Evolutionary conservation across 2,797 vertebrate genomes (phyloP).

Genomic region (Netta rufina): DNA sequence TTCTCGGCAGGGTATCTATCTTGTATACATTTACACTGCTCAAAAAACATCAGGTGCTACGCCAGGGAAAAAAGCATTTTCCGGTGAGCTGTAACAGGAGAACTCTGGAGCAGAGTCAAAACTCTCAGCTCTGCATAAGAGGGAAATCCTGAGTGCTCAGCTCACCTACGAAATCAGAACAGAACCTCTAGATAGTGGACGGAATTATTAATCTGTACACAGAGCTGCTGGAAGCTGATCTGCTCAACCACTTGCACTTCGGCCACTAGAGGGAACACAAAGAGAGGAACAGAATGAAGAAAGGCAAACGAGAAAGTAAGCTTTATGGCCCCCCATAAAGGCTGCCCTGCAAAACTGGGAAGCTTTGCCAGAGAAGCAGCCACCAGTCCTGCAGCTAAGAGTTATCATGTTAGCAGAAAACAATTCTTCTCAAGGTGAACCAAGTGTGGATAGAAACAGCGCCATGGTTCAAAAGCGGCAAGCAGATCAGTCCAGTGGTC

Average conservation of each 20-base stretch:
- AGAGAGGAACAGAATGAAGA: not conserved
- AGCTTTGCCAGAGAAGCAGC: not conserved
- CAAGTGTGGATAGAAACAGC: not conserved
- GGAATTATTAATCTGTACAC: not conserved
- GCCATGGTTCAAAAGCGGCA: not conserved
- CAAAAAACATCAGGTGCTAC: not conserved
- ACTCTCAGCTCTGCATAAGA: not conserved
- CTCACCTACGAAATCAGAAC: not conserved
- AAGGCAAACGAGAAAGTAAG: not conserved
- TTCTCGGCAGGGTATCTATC: not conserved
- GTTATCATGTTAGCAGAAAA: not conserved
- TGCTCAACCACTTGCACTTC: not conserved
- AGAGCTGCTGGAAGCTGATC: not conserved
- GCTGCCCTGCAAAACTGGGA: not conserved
- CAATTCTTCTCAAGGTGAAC: not conserved
- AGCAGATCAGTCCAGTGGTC: not conserved
- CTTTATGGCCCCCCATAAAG: not conserved
- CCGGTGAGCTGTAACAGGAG: not conserved
- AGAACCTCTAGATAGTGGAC: not conserved
- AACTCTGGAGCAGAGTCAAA: not conserved
- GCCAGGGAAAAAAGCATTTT: not conserved
- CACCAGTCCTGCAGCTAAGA: not conserved
- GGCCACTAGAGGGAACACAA: not conserved
- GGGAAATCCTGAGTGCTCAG: not conserved
- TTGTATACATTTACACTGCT: not conserved